Percentiles rank a stretch among this genome's conserved stretches.
Evolutionary conservation across 2,113 vertebrate genomes (phyloP).

Genomic region (Odontesthes bonariensis): DNA sequence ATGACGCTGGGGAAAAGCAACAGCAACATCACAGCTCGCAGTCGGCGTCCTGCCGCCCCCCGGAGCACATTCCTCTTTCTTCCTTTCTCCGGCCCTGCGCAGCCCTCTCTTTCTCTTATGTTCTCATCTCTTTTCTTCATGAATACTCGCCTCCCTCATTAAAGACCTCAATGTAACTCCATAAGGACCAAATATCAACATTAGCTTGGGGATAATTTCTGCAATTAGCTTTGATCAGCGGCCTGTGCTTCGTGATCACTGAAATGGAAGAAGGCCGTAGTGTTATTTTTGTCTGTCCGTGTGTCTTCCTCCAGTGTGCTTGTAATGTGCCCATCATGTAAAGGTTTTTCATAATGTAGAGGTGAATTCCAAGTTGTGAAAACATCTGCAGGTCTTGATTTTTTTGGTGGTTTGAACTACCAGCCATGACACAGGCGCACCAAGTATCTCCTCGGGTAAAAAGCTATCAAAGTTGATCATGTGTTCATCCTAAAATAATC

Average conservation of each 20-base stretch:
- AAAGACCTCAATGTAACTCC: conserved; percentile 12
- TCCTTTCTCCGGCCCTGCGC: conserved; percentile 43
- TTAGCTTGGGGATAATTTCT: conserved; percentile 46
- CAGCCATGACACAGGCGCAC: too few relatives aligned
- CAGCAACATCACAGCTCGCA: conserved; percentile 72
- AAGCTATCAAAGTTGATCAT: too few relatives aligned
- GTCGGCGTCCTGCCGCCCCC: conserved; percentile 64
- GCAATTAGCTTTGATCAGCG: conserved; percentile 53
- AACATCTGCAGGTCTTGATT: background rate
- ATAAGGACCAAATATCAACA: conserved; percentile 25
- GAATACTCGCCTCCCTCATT: conserved; percentile 24
- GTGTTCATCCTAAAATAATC: too few relatives aligned
- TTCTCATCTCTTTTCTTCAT: conserved; percentile 42
- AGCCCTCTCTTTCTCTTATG: conserved; percentile 32
- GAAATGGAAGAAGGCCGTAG: conserved; percentile 12
- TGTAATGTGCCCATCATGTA: background rate
- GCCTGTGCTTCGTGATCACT: conserved; percentile 17
- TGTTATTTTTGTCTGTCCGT: background rate
- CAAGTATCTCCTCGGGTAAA: too few relatives aligned
- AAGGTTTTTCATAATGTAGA: background rate
- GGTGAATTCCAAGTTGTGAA: background rate
- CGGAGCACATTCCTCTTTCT: conserved; percentile 63
- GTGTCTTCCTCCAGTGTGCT: background rate
- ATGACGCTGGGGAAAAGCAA: conserved; percentile 68
- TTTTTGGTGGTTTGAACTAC: background rate